Evolutionary conservation across 1,140 invertebrate genomes (phyloP), one percentile per base, ranked within the genome.

Genomic region (Eufriesea mexicana): DNA sequence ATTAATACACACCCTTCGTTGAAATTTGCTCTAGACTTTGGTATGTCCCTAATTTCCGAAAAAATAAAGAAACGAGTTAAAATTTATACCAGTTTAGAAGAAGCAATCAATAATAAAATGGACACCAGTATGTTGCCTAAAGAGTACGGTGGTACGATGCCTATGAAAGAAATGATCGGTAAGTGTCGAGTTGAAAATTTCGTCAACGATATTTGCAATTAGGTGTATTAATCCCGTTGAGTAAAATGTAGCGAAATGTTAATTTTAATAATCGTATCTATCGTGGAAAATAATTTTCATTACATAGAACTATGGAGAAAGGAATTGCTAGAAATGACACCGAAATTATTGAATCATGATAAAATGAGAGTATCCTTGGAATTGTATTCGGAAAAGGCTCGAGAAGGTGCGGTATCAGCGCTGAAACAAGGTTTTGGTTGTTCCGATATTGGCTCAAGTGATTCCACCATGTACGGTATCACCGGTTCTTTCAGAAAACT

Each of bases 141-240:
- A 88, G 97, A 98, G 90, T 98, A 98, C 90, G 97, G 97, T 23
- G 97, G 97, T 2, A 95, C 94, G 12, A 96, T 97, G 93, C 97
- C 97, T 0, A 97, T 98, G 96, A 95, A 95, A 55, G 96, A 97
- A 91, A 98, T 98, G 97, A 98, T 98, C 84, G 96, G 97, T 98
- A 92, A 76, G 59, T 62, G 5, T 7, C 8, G 16, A 45, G 23
- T 42, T n/a, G 55, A 45, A 18, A 42, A 54, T 45, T 62, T 28
- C 28, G n/a, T n/a, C n/a, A n/a, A n/a, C n/a, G n/a, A n/a, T n/a
- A n/a, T n/a, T n/a, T n/a, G n/a, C n/a, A n/a, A n/a, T n/a, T n/a
- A n/a, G n/a, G n/a, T n/a, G n/a, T n/a, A n/a, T n/a, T n/a, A n/a
- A n/a, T n/a, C n/a, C n/a, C n/a, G n/a, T n/a, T n/a, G n/a, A n/a